These are phyloP conservation scores for Julus scanicus DNA, from an alignment of 2,888 invertebrate genomes.

Conservation along the genomic window DNA sequence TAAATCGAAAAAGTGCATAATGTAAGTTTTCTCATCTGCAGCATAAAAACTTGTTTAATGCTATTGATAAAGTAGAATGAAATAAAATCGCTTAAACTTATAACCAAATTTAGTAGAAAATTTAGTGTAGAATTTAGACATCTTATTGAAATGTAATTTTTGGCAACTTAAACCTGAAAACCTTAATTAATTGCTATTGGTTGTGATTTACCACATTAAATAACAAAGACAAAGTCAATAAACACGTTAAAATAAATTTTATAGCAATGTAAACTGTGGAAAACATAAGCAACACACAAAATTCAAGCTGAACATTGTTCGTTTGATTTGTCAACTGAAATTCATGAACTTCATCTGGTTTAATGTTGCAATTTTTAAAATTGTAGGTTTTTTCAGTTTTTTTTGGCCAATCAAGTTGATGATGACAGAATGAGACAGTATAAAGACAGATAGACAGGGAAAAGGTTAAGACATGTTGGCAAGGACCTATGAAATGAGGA, in stretches of 20 bases:
- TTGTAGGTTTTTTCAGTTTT: background rate
- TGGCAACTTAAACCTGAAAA: too few relatives aligned
- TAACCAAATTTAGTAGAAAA: too few relatives aligned
- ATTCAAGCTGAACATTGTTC: background rate
- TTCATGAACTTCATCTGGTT: background rate
- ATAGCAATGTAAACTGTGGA: background rate
- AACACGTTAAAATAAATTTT: constrained; percentile 1
- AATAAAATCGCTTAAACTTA: too few relatives aligned
- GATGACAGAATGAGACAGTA: background rate
- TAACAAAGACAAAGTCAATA: background rate
- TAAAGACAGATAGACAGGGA: background rate
- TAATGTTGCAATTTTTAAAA: background rate
- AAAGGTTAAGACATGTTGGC: background rate
- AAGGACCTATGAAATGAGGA: background rate
- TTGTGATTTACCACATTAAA: too few relatives aligned
- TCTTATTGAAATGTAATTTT: too few relatives aligned
- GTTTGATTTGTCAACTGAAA: background rate
- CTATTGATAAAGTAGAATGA: too few relatives aligned
- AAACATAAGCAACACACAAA: constrained; percentile 1
- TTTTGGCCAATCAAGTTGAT: background rate
- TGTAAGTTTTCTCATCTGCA: too few relatives aligned
- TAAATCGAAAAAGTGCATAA: too few relatives aligned
- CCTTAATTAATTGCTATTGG: too few relatives aligned
- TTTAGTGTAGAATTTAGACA: too few relatives aligned
- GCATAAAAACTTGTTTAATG: too few relatives aligned